Percentiles rank a stretch among this genome's conserved stretches.
These are phyloP conservation scores for Nymphalis urticae DNA, from an alignment of 2,888 invertebrate genomes.

Conservation along the genomic window DNA sequence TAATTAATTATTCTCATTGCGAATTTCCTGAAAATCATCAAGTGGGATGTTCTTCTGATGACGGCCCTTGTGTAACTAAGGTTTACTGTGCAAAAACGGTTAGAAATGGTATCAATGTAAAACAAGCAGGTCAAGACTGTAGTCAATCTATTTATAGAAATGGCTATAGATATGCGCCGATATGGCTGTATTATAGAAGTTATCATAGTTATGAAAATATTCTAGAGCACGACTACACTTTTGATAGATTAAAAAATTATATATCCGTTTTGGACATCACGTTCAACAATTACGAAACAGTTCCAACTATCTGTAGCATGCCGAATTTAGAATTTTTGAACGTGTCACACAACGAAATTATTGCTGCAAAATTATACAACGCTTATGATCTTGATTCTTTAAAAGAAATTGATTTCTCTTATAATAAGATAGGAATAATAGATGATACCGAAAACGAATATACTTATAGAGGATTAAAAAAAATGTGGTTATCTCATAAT, in stretches of 20 bases:
- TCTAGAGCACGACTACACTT: not conserved
- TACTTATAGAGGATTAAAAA: slow-evolving; percentile 45
- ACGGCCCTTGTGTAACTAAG: not conserved
- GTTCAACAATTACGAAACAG: slow-evolving; percentile 40
- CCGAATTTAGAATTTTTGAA: slow-evolving; percentile 47
- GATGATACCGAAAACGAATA: slow-evolving; percentile 31
- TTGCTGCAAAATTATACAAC: slow-evolving; percentile 50
- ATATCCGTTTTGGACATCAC: slow-evolving; percentile 51
- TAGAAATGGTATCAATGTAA: too few species aligned
- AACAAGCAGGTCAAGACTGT: not conserved
- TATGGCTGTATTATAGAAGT: not conserved
- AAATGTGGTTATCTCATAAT: slow-evolving; percentile 58
- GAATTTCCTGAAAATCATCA: not conserved
- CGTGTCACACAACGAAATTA: slow-evolving; percentile 51
- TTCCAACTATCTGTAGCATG: slow-evolving; percentile 48
- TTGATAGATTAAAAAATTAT: not conserved
- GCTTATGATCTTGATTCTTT: slow-evolving; percentile 42
- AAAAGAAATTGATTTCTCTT: slow-evolving; percentile 54
- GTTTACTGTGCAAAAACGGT: not conserved
- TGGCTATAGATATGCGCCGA: not conserved
- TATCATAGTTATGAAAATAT: not conserved
- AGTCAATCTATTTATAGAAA: not conserved
- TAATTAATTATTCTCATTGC: not conserved
- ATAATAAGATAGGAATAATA: slow-evolving; percentile 54
- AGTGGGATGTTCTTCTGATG: not conserved